Conservation (phyloP, 2,888 invertebrate genomes). For the Hypomecis atomaria region DNA sequence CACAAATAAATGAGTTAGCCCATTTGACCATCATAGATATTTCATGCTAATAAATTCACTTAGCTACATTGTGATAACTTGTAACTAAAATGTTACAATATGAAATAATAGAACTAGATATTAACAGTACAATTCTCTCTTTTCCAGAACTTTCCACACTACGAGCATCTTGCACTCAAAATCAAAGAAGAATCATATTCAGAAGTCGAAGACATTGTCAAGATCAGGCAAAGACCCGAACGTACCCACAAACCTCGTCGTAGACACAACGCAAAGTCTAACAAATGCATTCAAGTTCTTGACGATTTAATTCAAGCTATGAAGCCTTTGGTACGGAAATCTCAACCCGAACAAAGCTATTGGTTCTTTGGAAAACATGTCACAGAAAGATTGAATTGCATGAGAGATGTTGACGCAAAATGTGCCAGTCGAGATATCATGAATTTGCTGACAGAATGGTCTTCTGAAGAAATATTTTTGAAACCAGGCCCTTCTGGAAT, state of each 20-base stretch:
- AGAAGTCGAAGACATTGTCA: constrained; percentile 49
- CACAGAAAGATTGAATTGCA: constrained; percentile 63
- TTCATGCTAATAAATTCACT: no score
- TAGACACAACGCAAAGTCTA: constrained; percentile 47
- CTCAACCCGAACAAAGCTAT: constrained; percentile 50
- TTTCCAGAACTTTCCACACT: constrained; percentile 26
- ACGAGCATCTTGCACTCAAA: constrained; percentile 20
- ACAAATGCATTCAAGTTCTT: constrained; percentile 62
- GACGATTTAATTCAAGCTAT: constrained; percentile 67
- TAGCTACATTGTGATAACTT: no score
- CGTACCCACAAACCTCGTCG: constrained; percentile 66
- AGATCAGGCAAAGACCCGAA: constrained; percentile 61
- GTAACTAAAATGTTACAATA: no score
- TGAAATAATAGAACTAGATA: no score
- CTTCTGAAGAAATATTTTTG: constrained; percentile 1
- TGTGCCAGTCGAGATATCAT: constrained; percentile 65
- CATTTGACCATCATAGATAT: no score
- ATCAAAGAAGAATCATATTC: constrained; percentile 61
- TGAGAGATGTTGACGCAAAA: constrained; percentile 65
- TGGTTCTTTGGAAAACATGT: constrained; percentile 76
- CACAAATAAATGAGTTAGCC: no score
- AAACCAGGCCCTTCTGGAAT: constrained; percentile 3
- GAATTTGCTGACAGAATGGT: constrained; percentile 51
- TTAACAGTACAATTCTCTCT: not conserved
- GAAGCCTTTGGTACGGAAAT: constrained; percentile 57